Evolutionary conservation across 2,797 vertebrate species (phyloP).

Genomic region (Argyrosomus regius): DNA sequence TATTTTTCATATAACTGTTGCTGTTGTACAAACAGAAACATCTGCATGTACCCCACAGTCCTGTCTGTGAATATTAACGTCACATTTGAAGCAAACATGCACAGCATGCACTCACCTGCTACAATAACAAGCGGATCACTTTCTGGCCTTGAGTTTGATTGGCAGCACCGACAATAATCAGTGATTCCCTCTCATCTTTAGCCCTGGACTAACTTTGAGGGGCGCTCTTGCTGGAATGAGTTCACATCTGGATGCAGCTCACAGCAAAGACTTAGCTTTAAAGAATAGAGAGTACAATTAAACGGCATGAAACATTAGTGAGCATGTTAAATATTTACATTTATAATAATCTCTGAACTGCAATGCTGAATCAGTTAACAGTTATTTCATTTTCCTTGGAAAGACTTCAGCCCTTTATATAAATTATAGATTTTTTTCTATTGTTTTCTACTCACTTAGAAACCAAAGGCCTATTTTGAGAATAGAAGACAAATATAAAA

Average conservation of each 20-base stretch:
- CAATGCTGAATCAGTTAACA: too few species aligned
- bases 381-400: background rate
- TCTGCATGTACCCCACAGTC: background rate
- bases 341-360: background rate
- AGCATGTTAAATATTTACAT: slow-evolving; percentile 41
- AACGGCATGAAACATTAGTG: slow-evolving; percentile 12
- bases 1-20: background rate
- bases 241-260: slow-evolving; percentile 17
- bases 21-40: background rate
- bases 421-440: background rate
- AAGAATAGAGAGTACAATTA: background rate
- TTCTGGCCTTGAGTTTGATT: slow-evolving; percentile 34
- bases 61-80: slow-evolving; percentile 7
- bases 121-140: slow-evolving; percentile 5
- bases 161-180: slow-evolving; percentile 40
- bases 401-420: background rate
- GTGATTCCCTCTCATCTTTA: slow-evolving; percentile 42
- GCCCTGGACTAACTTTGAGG: slow-evolving; percentile 21
- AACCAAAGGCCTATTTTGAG: background rate
- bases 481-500: background rate
- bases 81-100: slow-evolving; percentile 16
- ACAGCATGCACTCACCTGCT: background rate
- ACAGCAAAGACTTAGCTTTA: background rate
- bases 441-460: background rate
- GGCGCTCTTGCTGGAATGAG: slow-evolving; percentile 6